Conservation (phyloP, 2,888 invertebrate genomes). For the Elgonia sp. region DNA sequence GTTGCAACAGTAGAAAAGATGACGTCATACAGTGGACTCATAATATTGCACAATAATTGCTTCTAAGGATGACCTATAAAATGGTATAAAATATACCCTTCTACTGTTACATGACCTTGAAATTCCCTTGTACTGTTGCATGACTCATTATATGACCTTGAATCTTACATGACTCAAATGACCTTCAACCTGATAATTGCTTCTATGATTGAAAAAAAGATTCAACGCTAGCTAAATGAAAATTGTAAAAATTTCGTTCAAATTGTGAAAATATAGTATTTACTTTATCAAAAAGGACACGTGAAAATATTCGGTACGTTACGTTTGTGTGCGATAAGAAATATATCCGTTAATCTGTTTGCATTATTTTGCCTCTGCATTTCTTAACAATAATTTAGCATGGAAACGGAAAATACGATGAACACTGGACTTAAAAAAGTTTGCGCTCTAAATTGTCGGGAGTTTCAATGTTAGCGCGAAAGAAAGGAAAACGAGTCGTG, state of each 20-base stretch:
- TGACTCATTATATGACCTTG: too few species aligned
- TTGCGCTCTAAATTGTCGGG: constrained; percentile 9
- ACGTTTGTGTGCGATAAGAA: constrained; percentile 28
- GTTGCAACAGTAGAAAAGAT: too few species aligned
- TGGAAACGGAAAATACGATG: constrained; percentile 17
- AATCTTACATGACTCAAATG: too few species aligned
- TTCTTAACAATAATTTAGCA: constrained; percentile 24
- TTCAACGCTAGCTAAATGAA: neutral
- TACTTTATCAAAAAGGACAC: constrained; percentile 6
- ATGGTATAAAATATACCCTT: too few species aligned
- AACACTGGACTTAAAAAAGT: constrained; percentile 5
- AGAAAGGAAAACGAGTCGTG: constrained; percentile 2
- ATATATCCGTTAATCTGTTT: constrained; percentile 35
- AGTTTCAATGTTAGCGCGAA: constrained; percentile 14
- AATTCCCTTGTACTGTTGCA: too few species aligned
- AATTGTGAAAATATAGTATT: neutral
- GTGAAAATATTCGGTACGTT: constrained; percentile 1
- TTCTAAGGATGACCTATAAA: too few species aligned
- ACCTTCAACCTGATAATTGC: too few species aligned
- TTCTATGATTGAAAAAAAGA: too few species aligned
- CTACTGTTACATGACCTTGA: too few species aligned
- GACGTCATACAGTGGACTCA: too few species aligned
- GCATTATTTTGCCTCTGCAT: constrained; percentile 14
- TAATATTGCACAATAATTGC: too few species aligned
- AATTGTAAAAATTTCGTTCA: neutral